These are phyloP conservation scores for Condylura cristata DNA, from an alignment of 2,113 vertebrate genomes.

Conservation along the genomic window DNA sequence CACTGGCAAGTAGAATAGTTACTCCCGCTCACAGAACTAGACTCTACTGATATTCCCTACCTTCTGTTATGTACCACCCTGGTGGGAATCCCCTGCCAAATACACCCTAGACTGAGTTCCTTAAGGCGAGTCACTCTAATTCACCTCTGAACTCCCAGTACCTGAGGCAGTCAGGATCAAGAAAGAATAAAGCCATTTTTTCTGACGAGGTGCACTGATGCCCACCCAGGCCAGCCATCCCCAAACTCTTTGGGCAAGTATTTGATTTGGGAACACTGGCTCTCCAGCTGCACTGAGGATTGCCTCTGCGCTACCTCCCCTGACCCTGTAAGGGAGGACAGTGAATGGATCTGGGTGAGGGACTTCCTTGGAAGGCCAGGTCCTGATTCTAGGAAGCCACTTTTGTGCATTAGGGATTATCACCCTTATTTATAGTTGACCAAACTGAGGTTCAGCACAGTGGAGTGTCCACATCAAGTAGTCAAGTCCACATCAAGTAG, in stretches of 20 bases:
- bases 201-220: background rate
- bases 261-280: background rate
- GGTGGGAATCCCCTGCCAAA: background rate
- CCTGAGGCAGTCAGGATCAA: background rate
- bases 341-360: background rate
- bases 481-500: background rate
- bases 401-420: slow-evolving; percentile 2
- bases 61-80: background rate
- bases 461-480: background rate
- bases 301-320: background rate
- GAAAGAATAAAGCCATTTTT: background rate
- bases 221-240: background rate
- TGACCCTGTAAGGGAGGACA: background rate
- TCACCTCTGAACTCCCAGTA: background rate
- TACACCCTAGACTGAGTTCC: background rate
- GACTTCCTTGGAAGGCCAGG: background rate
- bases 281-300: background rate
- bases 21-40: background rate
- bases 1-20: background rate
- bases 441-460: background rate
- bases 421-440: background rate
- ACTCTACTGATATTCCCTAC: background rate
- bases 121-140: background rate
- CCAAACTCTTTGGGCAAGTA: background rate
- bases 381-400: background rate